phyloP scores from a whole-genome alignment of 2,888 invertebrate species.

The Caenorhabditis sp. region DNA sequence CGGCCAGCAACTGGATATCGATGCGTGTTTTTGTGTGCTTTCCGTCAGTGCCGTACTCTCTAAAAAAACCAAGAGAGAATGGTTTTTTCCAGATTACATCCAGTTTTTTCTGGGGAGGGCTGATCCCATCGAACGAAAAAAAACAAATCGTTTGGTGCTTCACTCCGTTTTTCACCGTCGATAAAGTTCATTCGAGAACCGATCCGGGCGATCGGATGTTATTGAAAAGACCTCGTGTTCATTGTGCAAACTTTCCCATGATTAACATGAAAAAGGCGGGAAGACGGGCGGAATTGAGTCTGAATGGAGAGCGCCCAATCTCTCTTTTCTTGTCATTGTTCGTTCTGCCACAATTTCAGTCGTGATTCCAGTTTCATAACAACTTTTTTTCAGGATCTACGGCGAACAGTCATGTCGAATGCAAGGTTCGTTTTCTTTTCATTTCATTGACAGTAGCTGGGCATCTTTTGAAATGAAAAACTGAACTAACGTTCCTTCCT shows the following conservation, averaged over 20 bases:
- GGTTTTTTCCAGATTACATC: slow-evolving; percentile 32
- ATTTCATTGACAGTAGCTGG: neutral
- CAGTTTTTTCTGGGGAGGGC: slow-evolving; percentile 29
- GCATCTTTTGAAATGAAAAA: neutral
- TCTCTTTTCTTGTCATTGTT: slow-evolving; percentile 5
- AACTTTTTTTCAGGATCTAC: slow-evolving; percentile 55
- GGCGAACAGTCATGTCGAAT: slow-evolving; percentile 54
- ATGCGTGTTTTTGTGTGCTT: slow-evolving; percentile 19
- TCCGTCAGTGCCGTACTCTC: slow-evolving; percentile 9
- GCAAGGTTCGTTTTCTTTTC: slow-evolving; percentile 48
- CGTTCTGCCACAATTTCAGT: neutral
- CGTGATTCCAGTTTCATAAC: neutral
- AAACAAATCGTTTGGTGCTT: slow-evolving; percentile 21
- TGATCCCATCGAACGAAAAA: slow-evolving; percentile 1
- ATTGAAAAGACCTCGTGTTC: neutral
- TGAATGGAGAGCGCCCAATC: slow-evolving; percentile 15
- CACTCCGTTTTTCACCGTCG: neutral
- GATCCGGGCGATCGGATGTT: slow-evolving; percentile 1
- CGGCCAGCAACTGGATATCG: slow-evolving; percentile 42
- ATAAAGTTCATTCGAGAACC: slow-evolving; percentile 17
- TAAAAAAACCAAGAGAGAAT: slow-evolving; percentile 16
- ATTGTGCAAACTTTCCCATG: slow-evolving; percentile 1
- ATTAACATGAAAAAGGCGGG: slow-evolving; percentile 34
- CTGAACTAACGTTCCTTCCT: no score
- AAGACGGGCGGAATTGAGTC: no score